Evolutionary conservation across 2,797 vertebrate species (phyloP).

Genomic region (Pangasius djambal): DNA sequence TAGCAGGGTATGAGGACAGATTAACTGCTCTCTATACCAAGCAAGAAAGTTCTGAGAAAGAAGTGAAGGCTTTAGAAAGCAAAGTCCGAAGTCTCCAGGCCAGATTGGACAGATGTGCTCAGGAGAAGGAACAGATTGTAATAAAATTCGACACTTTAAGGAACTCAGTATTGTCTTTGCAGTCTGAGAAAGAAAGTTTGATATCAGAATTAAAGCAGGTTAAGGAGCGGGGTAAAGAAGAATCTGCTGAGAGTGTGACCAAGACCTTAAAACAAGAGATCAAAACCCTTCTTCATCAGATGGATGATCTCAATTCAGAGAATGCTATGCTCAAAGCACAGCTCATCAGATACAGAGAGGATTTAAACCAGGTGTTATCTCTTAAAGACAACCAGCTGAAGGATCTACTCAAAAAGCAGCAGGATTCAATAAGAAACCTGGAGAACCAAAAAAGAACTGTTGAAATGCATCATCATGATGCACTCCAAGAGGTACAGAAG

Average conservation of each 20-base stretch:
- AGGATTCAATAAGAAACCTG: conserved; percentile 83
- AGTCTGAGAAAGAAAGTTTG: conserved; percentile 81
- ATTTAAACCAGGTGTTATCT: conserved; percentile 86
- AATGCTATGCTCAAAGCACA: conserved; percentile 90
- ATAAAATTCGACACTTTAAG: conserved; percentile 78
- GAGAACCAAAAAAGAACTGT: conserved; percentile 76
- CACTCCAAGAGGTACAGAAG: conserved; percentile 65
- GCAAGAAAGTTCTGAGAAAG: conserved; percentile 71
- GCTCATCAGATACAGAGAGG: conserved; percentile 86
- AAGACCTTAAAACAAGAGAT: conserved; percentile 82
- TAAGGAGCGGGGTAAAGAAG: conserved; percentile 68
- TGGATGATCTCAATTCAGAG: conserved; percentile 90
- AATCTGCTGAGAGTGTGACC: conserved; percentile 67
- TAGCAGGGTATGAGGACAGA: conserved; percentile 76
- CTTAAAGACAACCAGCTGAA: conserved; percentile 89
- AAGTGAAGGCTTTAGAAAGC: conserved; percentile 68
- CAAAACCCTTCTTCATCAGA: conserved; percentile 77
- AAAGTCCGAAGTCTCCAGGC: conserved; percentile 73
- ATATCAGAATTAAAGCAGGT: conserved; percentile 74
- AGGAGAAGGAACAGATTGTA: conserved; percentile 76
- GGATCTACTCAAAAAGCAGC: conserved; percentile 83
- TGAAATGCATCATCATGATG: conserved; percentile 75
- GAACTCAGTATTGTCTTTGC: conserved; percentile 81
- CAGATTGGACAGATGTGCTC: conserved; percentile 65
- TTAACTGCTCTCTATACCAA: conserved; percentile 71